Evolutionary conservation across 2,113 vertebrate species (phyloP).

Genomic region (Numida meleagris): DNA sequence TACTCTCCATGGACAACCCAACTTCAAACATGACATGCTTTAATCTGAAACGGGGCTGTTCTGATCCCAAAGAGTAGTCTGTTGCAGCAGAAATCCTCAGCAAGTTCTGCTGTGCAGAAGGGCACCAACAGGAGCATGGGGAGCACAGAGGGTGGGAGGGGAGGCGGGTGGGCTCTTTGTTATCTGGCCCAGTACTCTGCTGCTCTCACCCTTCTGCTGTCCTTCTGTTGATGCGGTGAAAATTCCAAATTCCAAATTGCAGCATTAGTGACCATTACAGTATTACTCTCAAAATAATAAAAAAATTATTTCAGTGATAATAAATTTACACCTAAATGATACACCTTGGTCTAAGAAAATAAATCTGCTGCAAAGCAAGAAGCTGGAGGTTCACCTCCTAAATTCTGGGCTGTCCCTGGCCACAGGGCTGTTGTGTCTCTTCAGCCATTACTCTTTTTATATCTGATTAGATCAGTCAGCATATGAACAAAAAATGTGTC

Average conservation of each 20-base stretch:
- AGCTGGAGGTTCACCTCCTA: neutral
- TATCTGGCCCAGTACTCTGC: neutral
- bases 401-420: neutral
- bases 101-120: neutral
- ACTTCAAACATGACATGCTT: neutral
- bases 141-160: neutral
- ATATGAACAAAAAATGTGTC: neutral
- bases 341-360: neutral
- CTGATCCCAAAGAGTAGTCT: neutral
- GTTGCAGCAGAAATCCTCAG: neutral
- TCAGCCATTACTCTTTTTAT: neutral
- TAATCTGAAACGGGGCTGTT: neutral
- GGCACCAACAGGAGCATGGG: neutral
- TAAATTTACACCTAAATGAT: neutral
- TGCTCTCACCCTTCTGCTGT: neutral
- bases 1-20: fast-evolving
- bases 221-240: neutral
- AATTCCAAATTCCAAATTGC: neutral
- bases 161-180: neutral
- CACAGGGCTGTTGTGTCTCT: neutral
- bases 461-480: neutral
- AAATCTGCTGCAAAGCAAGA: neutral
- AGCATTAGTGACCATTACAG: neutral
- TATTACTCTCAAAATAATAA: neutral
- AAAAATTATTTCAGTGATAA: neutral